A percentile compares a stretch with the other conserved stretches of the same genome.
Evolutionary conservation across 2,797 vertebrate genomes (phyloP).

Genomic region (Xenentodon cancila): DNA sequence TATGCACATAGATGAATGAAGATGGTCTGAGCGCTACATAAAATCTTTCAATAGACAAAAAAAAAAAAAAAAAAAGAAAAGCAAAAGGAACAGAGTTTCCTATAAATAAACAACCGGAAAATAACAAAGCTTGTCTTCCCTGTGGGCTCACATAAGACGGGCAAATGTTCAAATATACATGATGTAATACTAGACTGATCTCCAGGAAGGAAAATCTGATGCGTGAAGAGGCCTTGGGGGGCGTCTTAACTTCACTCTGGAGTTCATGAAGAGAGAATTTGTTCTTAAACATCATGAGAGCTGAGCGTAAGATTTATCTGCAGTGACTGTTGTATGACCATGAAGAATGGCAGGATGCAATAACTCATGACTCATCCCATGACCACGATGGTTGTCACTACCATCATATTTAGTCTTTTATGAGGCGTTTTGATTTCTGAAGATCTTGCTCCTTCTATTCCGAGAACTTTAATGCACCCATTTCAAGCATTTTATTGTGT

Average conservation of each 20-base stretch:
- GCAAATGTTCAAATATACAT: slow-evolving; percentile 8
- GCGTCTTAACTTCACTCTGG: too few species aligned
- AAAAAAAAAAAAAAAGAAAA: neutral
- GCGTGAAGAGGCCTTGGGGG: neutral
- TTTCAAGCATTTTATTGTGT: too few species aligned
- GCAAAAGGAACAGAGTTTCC: slow-evolving; percentile 16
- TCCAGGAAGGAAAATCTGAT: slow-evolving; percentile 15
- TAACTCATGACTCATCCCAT: slow-evolving; percentile 32
- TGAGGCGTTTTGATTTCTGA: neutral
- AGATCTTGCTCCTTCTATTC: neutral
- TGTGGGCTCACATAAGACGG: slow-evolving; percentile 7
- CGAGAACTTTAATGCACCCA: too few species aligned
- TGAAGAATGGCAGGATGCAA: neutral
- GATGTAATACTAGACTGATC: slow-evolving; percentile 15
- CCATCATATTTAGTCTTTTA: neutral
- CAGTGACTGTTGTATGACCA: too few species aligned
- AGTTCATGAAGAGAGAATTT: slow-evolving; percentile 1
- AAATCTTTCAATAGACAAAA: slow-evolving; percentile 25
- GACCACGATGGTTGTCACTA: slow-evolving; percentile 15
- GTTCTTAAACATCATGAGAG: slow-evolving; percentile 12
- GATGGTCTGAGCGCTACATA: slow-evolving; percentile 49
- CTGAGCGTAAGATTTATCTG: neutral
- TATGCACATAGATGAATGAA: slow-evolving; percentile 40
- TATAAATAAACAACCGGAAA: slow-evolving; percentile 21
- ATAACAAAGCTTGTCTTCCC: neutral